Conservation (phyloP, 2,797 vertebrate species). For the Scomberomorus guttatus region DNA sequence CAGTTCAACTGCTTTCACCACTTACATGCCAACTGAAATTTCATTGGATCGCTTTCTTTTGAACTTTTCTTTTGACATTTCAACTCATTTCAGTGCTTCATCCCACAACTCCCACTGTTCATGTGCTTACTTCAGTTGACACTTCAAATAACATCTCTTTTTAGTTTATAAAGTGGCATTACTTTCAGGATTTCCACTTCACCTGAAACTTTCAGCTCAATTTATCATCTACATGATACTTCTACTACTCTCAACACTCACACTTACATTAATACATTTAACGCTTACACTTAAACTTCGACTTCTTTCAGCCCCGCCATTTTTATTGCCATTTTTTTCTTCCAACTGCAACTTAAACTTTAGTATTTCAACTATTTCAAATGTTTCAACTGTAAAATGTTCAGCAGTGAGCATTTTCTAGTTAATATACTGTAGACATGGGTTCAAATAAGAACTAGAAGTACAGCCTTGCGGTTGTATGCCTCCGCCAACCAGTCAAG, state of each 20-base stretch:
- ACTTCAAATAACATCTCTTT: neutral
- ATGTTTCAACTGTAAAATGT: neutral
- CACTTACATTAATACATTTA: neutral
- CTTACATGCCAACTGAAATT: neutral
- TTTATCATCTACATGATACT: neutral
- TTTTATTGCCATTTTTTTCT: neutral
- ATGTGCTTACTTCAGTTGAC: slow-evolving; percentile 12
- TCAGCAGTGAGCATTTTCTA: neutral
- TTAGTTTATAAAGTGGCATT: neutral
- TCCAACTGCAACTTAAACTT: neutral
- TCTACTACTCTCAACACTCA: neutral
- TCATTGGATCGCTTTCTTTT: neutral
- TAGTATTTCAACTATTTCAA: neutral
- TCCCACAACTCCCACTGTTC: neutral
- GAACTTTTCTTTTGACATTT: neutral
- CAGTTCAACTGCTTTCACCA: neutral
- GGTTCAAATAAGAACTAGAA: neutral
- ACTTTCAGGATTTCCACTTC: slow-evolving; percentile 3
- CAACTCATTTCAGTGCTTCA: neutral
- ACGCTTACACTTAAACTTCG: neutral
- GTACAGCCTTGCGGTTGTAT: too few relatives aligned
- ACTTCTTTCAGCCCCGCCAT: neutral
- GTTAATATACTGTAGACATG: neutral
- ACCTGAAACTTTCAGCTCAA: neutral
- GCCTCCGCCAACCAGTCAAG: too few relatives aligned